Evolutionary conservation across 2,113 vertebrate species (phyloP).

Genomic region (Australoheros scitulus): DNA sequence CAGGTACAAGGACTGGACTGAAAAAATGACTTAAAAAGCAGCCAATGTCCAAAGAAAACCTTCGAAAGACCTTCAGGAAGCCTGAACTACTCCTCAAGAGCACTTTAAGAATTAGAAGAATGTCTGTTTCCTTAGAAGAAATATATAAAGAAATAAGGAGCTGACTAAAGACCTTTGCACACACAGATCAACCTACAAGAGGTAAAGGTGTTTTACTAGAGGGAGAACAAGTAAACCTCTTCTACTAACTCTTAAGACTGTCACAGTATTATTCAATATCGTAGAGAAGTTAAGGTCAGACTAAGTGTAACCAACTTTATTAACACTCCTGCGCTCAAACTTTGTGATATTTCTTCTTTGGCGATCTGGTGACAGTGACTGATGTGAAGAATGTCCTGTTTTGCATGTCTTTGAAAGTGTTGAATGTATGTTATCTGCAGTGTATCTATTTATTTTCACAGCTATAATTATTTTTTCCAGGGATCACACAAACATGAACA

Average conservation of each 20-base stretch:
- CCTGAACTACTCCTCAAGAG: too few relatives aligned
- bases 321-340: background rate
- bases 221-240: background rate
- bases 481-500: slow-evolving; percentile 40
- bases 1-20: too few relatives aligned
- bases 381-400: slow-evolving; percentile 2
- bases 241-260: background rate
- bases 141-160: too few relatives aligned
- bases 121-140: too few relatives aligned
- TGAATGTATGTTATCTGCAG: slow-evolving; percentile 31
- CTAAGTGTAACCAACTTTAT: background rate
- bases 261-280: slow-evolving; percentile 3
- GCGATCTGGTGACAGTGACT: background rate
- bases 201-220: background rate
- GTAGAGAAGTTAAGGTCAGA: background rate
- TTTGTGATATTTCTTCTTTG: slow-evolving; percentile 14
- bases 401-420: slow-evolving; percentile 21
- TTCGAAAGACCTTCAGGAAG: too few relatives aligned
- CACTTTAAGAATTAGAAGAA: too few relatives aligned
- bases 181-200: too few relatives aligned
- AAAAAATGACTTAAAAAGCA: too few relatives aligned
- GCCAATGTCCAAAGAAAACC: too few relatives aligned
- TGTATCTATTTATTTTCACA: slow-evolving; percentile 35
- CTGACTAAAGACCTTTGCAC: too few relatives aligned
- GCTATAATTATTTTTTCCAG: slow-evolving; percentile 2